Percentiles rank a stretch among this genome's conserved stretches.
Evolutionary conservation across 2,113 vertebrate genomes (phyloP).

Genomic region (Myiagra hebetior): DNA sequence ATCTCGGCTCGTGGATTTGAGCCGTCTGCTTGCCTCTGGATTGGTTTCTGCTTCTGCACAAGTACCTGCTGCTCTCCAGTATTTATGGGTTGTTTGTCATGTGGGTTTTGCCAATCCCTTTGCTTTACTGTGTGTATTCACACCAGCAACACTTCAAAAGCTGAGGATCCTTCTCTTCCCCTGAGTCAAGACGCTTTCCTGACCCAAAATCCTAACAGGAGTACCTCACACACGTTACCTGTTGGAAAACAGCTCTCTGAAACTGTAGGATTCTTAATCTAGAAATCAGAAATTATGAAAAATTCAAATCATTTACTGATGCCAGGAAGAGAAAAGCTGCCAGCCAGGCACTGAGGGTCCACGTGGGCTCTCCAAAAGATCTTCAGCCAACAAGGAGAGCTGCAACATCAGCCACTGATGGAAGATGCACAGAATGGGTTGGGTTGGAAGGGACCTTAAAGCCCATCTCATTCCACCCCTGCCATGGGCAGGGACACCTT

Average conservation of each 20-base stretch:
- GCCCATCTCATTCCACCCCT: accelerated
- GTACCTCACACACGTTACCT: not conserved
- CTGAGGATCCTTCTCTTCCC: not conserved
- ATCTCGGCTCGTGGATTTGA: not conserved
- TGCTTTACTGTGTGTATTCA: not conserved
- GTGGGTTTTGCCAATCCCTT: not conserved
- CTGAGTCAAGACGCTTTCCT: not conserved
- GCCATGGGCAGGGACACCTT: not conserved
- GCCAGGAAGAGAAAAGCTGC: not conserved
- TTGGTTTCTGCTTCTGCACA: not conserved
- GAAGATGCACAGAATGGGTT: not conserved
- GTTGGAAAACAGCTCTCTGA: not conserved
- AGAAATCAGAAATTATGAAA: not conserved
- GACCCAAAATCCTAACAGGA: not conserved
- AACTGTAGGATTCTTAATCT: not conserved
- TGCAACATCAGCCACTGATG: not conserved
- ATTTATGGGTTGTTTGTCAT: not conserved
- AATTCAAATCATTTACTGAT: not conserved
- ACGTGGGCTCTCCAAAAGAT: not conserved
- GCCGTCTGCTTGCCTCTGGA: not conserved
- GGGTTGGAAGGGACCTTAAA: not conserved
- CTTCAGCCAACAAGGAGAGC: not conserved
- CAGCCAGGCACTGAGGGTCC: not conserved
- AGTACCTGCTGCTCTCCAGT: not conserved
- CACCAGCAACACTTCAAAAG: not conserved